A percentile compares a stretch with the other conserved stretches of the same genome.
These are phyloP conservation scores for Gymnothorax javanicus DNA, from an alignment of 2,797 vertebrate genomes.

Conservation along the genomic window DNA sequence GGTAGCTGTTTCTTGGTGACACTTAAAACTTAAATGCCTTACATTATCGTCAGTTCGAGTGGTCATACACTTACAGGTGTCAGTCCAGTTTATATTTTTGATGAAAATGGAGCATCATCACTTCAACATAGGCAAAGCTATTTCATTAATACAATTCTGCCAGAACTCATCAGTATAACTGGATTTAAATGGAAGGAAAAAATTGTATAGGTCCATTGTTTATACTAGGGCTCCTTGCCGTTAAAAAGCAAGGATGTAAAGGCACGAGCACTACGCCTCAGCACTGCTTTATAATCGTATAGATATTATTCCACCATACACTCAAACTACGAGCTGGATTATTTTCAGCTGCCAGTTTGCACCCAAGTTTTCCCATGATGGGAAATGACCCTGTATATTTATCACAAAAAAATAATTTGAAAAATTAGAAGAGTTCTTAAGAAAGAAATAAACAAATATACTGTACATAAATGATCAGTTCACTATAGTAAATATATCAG, in stretches of 20 bases:
- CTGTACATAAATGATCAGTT: background rate
- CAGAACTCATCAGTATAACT: background rate
- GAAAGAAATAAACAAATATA: constrained; percentile 2
- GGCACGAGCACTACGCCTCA: constrained; percentile 16
- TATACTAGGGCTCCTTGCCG: background rate
- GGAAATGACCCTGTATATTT: constrained; percentile 11
- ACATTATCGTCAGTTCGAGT: background rate
- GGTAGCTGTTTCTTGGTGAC: background rate
- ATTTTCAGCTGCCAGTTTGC: background rate
- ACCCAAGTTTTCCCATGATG: background rate
- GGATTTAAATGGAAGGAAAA: background rate
- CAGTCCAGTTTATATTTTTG: background rate
- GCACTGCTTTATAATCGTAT: background rate
- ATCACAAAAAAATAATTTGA: background rate
- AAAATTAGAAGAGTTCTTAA: background rate
- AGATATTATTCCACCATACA: background rate
- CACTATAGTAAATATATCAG: background rate
- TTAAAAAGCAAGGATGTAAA: constrained; percentile 4
- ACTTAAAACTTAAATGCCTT: background rate
- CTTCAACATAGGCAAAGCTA: background rate
- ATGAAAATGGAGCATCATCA: background rate
- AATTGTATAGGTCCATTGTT: constrained; percentile 1
- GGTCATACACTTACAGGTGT: background rate
- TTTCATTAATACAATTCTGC: background rate
- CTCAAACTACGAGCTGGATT: background rate